A percentile compares a stretch with the other conserved stretches of the same genome.
These are phyloP conservation scores for Apostichopus leukothele DNA, from an alignment of 53 echinoderm and acorn worm species.

Conservation along the genomic window DNA sequence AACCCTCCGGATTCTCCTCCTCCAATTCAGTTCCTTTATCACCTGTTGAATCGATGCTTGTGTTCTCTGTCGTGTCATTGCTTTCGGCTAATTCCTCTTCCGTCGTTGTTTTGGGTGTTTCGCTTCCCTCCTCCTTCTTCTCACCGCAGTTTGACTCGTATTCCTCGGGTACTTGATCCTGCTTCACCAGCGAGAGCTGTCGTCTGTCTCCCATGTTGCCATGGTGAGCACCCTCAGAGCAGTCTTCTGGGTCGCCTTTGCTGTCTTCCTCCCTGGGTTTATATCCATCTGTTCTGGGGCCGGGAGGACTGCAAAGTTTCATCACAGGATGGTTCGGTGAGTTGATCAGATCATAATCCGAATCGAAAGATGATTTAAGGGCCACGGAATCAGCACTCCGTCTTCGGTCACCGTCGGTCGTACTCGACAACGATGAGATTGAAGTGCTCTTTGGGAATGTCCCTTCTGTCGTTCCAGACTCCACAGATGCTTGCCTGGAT, in stretches of 20 bases:
- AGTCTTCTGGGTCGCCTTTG: not conserved
- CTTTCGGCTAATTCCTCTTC: not conserved
- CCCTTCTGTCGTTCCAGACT: slow-evolving; percentile 83
- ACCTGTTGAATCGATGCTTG: not conserved
- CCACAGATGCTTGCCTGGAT: slow-evolving; percentile 74
- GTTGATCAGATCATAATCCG: slow-evolving; percentile 15
- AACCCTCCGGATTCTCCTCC: not conserved
- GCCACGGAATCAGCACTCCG: slow-evolving; percentile 38
- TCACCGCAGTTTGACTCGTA: not conserved
- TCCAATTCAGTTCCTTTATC: not conserved
- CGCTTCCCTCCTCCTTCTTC: not conserved
- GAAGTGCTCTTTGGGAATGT: slow-evolving; percentile 91
- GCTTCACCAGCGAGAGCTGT: slow-evolving; percentile 41
- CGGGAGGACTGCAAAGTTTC: not conserved
- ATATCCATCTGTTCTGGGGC: not conserved
- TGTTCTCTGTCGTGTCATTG: not conserved
- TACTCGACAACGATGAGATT: slow-evolving; percentile 84
- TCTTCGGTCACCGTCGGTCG: slow-evolving; percentile 69
- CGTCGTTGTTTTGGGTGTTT: not conserved
- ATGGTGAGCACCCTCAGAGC: not conserved
- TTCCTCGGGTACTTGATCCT: slow-evolving; percentile 33
- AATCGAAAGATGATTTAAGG: slow-evolving; percentile 46
- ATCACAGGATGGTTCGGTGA: slow-evolving; percentile 21
- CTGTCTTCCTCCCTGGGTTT: not conserved
- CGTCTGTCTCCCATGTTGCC: slow-evolving; percentile 17